These are phyloP conservation scores for Chaetops frenatus DNA, from an alignment of 2,113 vertebrate species.

Conservation along the genomic window DNA sequence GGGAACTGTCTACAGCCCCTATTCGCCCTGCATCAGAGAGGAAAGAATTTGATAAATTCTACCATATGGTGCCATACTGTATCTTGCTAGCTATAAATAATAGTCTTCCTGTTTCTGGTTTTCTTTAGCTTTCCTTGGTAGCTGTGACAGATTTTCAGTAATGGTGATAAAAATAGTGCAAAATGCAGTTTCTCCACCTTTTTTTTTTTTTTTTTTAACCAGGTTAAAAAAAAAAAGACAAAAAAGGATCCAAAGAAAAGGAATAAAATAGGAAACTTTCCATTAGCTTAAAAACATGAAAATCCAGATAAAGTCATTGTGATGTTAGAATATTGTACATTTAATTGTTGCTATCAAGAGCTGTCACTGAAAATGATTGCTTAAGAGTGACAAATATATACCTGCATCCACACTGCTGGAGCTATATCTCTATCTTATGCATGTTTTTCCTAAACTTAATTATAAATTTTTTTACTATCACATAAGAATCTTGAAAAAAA, in stretches of 20 bases:
- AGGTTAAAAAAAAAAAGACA: not conserved
- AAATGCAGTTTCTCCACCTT: not conserved
- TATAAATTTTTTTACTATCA: not conserved
- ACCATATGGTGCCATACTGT: slow-evolving; percentile 66
- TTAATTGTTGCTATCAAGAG: not conserved
- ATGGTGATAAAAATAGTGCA: slow-evolving; percentile 17
- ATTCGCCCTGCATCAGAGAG: slow-evolving; percentile 1
- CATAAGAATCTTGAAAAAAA: not conserved
- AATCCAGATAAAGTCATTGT: not conserved
- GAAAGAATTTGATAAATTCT: slow-evolving; percentile 61
- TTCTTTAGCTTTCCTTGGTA: slow-evolving; percentile 48
- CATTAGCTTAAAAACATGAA: not conserved
- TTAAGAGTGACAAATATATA: not conserved
- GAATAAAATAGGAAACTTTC: not conserved
- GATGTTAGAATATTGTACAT: not conserved
- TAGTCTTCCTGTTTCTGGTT: slow-evolving; percentile 55
- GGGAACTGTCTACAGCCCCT: slow-evolving; percentile 1
- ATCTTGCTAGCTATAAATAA: slow-evolving; percentile 64
- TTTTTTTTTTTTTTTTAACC: not conserved
- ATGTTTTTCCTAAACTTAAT: not conserved
- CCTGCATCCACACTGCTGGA: not conserved
- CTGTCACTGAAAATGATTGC: not conserved
- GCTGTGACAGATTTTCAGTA: slow-evolving; percentile 54
- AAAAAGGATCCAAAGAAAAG: not conserved
- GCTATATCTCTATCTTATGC: not conserved